Percentiles rank a stretch among this genome's conserved stretches.
Evolutionary conservation across 2,113 vertebrate species (phyloP).

Genomic region (Phrynosoma platyrhinos): DNA sequence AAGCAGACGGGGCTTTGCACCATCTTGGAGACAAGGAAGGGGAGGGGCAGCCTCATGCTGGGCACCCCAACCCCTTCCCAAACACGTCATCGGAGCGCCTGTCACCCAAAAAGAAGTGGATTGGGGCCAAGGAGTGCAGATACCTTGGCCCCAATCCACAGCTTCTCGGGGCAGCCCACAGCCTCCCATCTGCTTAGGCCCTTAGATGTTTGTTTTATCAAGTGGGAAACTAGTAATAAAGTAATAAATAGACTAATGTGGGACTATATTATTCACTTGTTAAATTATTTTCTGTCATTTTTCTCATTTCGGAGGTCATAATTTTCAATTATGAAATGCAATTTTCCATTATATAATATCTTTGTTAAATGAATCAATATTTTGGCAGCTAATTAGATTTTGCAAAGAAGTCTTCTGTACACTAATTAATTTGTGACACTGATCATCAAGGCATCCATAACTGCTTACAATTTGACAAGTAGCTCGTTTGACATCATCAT

Average conservation of each 20-base stretch:
- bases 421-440: conserved; percentile 50
- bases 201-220: conserved; percentile 25
- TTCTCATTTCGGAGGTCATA: conserved; percentile 53
- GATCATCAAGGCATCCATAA: conserved; percentile 38
- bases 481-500: conserved; percentile 32
- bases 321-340: conserved; percentile 63
- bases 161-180: too few relatives aligned
- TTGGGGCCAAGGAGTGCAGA: too few relatives aligned
- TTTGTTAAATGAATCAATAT: conserved; percentile 61
- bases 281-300: conserved; percentile 43
- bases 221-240: conserved; percentile 27
- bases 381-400: conserved; percentile 65
- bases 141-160: too few relatives aligned
- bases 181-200: too few relatives aligned
- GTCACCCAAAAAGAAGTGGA: too few relatives aligned
- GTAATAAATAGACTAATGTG: conserved; percentile 17
- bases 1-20: too few relatives aligned
- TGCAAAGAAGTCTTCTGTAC: conserved; percentile 50
- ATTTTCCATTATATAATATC: conserved; percentile 63
- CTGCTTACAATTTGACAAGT: conserved; percentile 37
- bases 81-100: too few relatives aligned
- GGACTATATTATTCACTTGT: conserved; percentile 34
- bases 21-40: too few relatives aligned
- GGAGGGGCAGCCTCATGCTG: too few relatives aligned
- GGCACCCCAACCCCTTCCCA: too few relatives aligned